Evolutionary conservation across 2,797 vertebrate genomes (phyloP).

Genomic region (Hirundo rustica): DNA sequence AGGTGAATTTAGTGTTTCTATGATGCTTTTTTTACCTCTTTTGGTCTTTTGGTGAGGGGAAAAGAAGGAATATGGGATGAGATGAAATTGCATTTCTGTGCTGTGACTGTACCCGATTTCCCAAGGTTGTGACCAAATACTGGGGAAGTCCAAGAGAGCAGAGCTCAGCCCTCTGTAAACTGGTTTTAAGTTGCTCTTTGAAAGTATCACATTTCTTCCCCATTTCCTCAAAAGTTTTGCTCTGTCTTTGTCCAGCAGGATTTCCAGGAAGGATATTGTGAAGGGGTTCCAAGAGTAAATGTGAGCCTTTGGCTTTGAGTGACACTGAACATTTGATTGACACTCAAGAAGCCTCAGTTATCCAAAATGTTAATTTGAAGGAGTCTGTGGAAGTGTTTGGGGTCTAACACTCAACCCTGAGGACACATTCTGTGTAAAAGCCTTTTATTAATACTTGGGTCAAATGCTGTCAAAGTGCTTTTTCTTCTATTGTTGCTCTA

Average conservation of each 20-base stretch:
- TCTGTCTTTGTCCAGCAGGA: constrained; percentile 22
- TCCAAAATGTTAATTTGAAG: constrained; percentile 23
- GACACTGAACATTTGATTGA: constrained; percentile 9
- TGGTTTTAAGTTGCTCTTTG: not conserved
- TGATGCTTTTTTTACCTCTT: not conserved
- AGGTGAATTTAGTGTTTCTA: not conserved
- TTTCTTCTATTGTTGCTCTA: not conserved
- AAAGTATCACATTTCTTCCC: not conserved
- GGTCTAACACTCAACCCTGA: not conserved
- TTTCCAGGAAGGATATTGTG: not conserved
- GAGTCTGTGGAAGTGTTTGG: not conserved
- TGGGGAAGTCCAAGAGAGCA: not conserved
- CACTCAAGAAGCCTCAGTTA: constrained; percentile 26
- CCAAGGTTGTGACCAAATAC: not conserved
- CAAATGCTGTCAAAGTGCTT: not conserved
- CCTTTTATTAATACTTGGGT: not conserved
- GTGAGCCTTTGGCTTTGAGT: not conserved
- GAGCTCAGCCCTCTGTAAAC: not conserved
- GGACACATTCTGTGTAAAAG: not conserved
- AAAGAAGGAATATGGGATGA: not conserved
- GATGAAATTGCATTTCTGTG: not conserved
- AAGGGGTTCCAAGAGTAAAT: not conserved
- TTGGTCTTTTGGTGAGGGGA: not conserved
- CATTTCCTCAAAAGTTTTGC: constrained; percentile 4
- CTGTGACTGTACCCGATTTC: not conserved